A percentile compares a stretch with the other conserved stretches of the same genome.
Evolutionary conservation across 2,113 vertebrate genomes (phyloP).

Genomic region (Dromaius novaehollandiae): DNA sequence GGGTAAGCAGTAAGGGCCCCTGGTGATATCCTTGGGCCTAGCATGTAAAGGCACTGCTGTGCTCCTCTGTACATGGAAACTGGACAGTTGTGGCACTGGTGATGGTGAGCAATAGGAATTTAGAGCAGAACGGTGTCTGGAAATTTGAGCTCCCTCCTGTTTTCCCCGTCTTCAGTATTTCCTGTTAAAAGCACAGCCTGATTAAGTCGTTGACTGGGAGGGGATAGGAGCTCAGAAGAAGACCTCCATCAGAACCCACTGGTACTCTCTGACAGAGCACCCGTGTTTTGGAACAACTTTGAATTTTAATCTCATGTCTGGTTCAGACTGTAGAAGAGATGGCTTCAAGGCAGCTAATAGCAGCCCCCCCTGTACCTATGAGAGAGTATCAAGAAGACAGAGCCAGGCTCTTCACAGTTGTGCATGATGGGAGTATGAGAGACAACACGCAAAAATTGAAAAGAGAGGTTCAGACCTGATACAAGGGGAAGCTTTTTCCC

Average conservation of each 20-base stretch:
- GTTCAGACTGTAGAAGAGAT: neutral
- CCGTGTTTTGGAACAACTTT: neutral
- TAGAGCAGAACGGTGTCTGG: neutral
- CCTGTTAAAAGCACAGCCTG: neutral
- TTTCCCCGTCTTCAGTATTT: neutral
- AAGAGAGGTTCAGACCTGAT: neutral
- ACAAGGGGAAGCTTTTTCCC: neutral
- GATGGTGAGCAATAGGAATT: neutral
- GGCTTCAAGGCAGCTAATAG: neutral
- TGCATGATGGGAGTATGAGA: neutral
- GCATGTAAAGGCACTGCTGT: neutral
- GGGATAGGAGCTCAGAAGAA: neutral
- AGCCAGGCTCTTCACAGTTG: neutral
- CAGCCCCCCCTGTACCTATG: neutral
- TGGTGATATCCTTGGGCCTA: no score
- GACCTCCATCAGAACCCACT: neutral
- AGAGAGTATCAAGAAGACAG: neutral
- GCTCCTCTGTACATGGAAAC: neutral
- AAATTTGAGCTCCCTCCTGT: neutral
- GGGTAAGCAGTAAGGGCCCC: neutral
- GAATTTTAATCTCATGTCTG: neutral
- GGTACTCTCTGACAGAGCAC: neutral
- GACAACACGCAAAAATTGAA: neutral
- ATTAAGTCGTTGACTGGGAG: neutral
- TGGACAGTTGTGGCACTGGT: neutral